These are phyloP conservation scores for Microtus pennsylvanicus DNA, from an alignment of 2,113 vertebrate species.

Conservation along the genomic window DNA sequence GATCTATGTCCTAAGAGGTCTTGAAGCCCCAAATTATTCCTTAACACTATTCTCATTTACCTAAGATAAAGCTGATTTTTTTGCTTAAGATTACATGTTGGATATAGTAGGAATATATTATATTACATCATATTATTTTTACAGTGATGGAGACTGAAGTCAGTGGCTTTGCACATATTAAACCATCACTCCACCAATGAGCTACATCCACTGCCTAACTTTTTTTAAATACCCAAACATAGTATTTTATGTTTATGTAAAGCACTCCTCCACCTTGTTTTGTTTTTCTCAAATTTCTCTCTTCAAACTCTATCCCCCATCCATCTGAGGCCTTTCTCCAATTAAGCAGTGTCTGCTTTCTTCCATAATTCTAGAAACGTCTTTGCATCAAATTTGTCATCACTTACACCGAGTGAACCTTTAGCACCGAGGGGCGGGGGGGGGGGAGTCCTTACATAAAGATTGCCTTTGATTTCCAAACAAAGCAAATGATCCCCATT, in stretches of 20 bases:
- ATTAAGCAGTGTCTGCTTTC: not conserved
- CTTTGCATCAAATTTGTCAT: not conserved
- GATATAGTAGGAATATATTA: not conserved
- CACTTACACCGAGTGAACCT: not conserved
- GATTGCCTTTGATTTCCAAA: not conserved
- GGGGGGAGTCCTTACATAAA: not conserved
- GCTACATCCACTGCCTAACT: not conserved
- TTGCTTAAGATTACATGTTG: not conserved
- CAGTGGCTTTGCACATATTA: not conserved
- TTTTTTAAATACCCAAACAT: not conserved
- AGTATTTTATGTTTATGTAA: conserved; percentile 9
- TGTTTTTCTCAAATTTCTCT: not conserved
- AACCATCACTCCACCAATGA: not conserved
- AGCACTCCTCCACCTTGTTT: not conserved
- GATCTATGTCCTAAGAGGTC: not conserved
- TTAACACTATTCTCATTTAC: not conserved
- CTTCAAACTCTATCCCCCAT: not conserved
- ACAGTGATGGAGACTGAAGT: not conserved
- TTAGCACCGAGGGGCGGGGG: not conserved
- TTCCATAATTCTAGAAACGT: not conserved
- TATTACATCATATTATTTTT: not conserved
- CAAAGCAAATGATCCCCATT: not conserved
- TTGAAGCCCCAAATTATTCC: not conserved
- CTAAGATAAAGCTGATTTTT: not conserved
- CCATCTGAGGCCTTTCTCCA: not conserved